Evolutionary conservation across 2,797 vertebrate species (phyloP).

Genomic region (Leptodactylus fallax): DNA sequence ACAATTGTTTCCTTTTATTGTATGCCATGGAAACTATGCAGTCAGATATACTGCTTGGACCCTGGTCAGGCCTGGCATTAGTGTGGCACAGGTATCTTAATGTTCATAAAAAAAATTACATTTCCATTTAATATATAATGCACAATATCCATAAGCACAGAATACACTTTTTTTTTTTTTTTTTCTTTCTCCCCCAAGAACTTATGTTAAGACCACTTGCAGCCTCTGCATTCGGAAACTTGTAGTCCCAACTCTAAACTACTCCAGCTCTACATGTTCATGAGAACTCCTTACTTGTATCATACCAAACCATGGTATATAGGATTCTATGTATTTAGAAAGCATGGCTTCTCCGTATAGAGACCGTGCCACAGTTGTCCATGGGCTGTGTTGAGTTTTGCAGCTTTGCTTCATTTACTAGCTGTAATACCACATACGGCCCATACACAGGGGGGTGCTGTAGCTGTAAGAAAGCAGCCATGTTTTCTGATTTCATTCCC

Average conservation of each 20-base stretch:
- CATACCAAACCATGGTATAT: too few species aligned
- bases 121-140: too few species aligned
- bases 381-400: neutral
- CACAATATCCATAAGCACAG: too few species aligned
- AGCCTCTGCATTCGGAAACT: too few species aligned
- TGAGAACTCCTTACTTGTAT: neutral
- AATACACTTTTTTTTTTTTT: too few species aligned
- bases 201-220: too few species aligned
- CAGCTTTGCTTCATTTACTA: neutral
- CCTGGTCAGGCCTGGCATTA: neutral
- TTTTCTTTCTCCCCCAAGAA: too few species aligned
- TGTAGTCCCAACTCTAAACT: too few species aligned
- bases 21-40: neutral
- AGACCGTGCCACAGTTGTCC: neutral
- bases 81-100: too few species aligned
- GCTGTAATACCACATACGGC: neutral
- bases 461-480: neutral
- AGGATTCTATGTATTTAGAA: neutral
- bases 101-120: too few species aligned
- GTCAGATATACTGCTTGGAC: neutral
- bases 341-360: neutral
- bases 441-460: neutral
- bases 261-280: neutral
- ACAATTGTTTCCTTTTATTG: neutral
- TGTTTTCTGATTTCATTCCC: neutral